These are phyloP conservation scores for Sakesphorus luctuosus DNA, from an alignment of 2,113 vertebrate genomes.

Conservation along the genomic window DNA sequence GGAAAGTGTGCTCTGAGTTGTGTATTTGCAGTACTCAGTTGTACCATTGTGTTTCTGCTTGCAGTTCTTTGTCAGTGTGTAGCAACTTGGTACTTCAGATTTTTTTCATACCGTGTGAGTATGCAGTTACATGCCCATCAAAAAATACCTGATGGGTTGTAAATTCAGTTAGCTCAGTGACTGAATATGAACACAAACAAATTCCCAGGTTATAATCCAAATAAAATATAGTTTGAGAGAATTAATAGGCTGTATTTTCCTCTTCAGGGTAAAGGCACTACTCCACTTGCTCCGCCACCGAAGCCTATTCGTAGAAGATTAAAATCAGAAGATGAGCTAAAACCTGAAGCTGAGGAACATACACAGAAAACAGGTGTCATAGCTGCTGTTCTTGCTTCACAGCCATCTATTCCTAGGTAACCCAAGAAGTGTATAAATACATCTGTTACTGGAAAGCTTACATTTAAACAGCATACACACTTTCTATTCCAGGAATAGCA, in stretches of 20 bases:
- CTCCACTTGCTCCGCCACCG: conserved; percentile 93
- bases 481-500: conserved; percentile 35
- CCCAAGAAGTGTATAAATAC: conserved; percentile 61
- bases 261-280: conserved; percentile 86
- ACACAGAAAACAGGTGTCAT: conserved; percentile 89
- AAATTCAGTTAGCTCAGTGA: neutral
- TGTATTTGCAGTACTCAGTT: neutral
- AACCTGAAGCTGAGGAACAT: conserved; percentile 89
- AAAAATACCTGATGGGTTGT: neutral
- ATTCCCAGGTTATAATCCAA: neutral
- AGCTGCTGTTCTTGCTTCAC: conserved; percentile 87
- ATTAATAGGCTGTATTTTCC: neutral
- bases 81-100: neutral
- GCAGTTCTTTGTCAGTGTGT: neutral
- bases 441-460: conserved; percentile 61
- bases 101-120: neutral
- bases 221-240: neutral
- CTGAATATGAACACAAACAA: neutral
- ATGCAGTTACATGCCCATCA: neutral
- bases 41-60: neutral
- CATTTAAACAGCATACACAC: neutral
- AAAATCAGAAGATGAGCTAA: conserved; percentile 97
- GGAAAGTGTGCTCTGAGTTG: rapidly evolving
- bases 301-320: conserved; percentile 94
- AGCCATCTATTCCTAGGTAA: conserved; percentile 96